A percentile compares a stretch with the other conserved stretches of the same genome.
phyloP scores from a whole-genome alignment of 2,113 vertebrate genomes.

The Urocynchramus pylzowi region DNA sequence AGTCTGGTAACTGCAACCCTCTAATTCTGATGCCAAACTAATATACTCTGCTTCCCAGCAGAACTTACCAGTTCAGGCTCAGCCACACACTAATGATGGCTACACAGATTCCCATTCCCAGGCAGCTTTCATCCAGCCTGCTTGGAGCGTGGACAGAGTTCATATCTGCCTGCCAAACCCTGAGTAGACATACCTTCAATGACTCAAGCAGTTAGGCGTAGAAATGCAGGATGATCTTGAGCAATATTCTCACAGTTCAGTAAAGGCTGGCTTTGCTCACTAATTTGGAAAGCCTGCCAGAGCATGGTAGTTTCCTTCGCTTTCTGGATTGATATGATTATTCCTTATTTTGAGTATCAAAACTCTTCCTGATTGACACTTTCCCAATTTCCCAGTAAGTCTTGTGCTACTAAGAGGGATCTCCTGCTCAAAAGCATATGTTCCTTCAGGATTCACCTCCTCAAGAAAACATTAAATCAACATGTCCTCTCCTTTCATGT shows the following conservation, averaged over 20 bases:
- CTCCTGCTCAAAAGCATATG: background rate
- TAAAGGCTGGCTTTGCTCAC: background rate
- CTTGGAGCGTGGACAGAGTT: background rate
- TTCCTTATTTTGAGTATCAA: background rate
- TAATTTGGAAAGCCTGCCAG: background rate
- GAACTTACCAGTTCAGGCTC: background rate
- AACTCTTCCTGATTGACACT: background rate
- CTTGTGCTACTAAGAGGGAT: background rate
- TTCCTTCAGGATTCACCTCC: background rate
- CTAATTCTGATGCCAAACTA: background rate
- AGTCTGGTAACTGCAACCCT: background rate
- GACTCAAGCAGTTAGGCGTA: background rate
- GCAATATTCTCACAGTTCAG: background rate
- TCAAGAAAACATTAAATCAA: background rate
- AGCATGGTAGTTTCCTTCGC: background rate
- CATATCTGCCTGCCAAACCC: slow-evolving; percentile 16
- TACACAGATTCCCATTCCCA: background rate
- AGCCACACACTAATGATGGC: background rate
- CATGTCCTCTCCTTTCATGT: background rate
- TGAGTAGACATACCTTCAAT: slow-evolving; percentile 34
- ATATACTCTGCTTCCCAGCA: background rate
- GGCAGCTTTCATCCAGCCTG: slow-evolving; percentile 2
- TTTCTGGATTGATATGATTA: background rate
- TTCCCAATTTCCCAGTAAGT: background rate
- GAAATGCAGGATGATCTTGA: background rate